phyloP scores from a whole-genome alignment of 2,888 invertebrate genomes.

The Cabera pusaria region DNA sequence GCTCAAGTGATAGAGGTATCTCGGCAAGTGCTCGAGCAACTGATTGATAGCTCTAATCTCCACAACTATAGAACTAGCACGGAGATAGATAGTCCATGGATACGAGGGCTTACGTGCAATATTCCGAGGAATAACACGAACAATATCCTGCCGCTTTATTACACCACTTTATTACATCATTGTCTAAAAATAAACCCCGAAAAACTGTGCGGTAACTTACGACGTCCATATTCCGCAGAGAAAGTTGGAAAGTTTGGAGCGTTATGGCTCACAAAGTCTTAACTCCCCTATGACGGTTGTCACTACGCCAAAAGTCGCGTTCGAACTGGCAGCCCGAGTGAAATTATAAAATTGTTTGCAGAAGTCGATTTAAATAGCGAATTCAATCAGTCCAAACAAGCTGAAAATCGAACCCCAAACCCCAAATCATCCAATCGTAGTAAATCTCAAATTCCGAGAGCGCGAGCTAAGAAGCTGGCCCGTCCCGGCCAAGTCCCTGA shows the following conservation, averaged over 20 bases:
- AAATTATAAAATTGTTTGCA: slow-evolving; percentile 45
- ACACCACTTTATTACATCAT: slow-evolving; percentile 8
- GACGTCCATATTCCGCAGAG: slow-evolving; percentile 13
- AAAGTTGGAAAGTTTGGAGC: slow-evolving; percentile 8
- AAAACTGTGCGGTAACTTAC: slow-evolving; percentile 1
- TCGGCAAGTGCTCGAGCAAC: slow-evolving; percentile 51
- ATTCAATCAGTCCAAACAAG: slow-evolving; percentile 79
- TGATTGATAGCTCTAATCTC: slow-evolving; percentile 73
- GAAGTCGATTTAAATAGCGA: slow-evolving; percentile 66
- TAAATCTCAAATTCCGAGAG: slow-evolving; percentile 78
- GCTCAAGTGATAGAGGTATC: slow-evolving; percentile 46
- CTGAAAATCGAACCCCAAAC: slow-evolving; percentile 81
- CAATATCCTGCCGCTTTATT: slow-evolving; percentile 12
- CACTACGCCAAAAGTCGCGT: slow-evolving; percentile 21
- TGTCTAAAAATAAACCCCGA: slow-evolving; percentile 2
- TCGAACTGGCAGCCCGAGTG: slow-evolving; percentile 31
- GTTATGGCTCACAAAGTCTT: slow-evolving; percentile 8
- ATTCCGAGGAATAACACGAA: slow-evolving; percentile 29
- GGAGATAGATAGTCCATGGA: slow-evolving; percentile 53
- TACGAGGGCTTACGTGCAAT: slow-evolving; percentile 39
- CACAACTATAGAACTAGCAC: slow-evolving; percentile 57
- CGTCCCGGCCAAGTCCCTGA: slow-evolving; percentile 77
- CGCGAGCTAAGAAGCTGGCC: slow-evolving; percentile 74
- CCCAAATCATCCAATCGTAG: slow-evolving; percentile 79
- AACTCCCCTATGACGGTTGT: slow-evolving; percentile 9